phyloP scores from a whole-genome alignment of 2,113 vertebrate species.

The Cygnus atratus region DNA sequence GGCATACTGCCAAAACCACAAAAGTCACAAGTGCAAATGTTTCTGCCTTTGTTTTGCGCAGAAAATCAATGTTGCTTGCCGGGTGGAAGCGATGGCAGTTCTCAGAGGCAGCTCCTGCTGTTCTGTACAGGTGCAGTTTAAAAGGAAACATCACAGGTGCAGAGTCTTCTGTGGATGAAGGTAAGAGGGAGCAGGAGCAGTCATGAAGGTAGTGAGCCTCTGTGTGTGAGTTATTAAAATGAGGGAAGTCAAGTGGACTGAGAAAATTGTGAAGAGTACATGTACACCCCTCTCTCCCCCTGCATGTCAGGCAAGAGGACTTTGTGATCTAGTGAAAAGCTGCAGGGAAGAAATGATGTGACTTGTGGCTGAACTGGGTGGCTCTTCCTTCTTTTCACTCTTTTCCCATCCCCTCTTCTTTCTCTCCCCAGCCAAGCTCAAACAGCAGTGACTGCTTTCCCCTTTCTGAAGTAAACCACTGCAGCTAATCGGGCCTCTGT shows the following conservation, averaged over 20 bases:
- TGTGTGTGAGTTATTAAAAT: background rate
- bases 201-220: background rate
- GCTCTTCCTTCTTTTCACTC: background rate
- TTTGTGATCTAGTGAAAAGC: background rate
- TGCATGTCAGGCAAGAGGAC: background rate
- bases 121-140: background rate
- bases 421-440: background rate
- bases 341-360: background rate
- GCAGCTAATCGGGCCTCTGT: background rate
- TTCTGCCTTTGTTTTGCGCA: background rate
- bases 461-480: background rate
- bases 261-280: background rate
- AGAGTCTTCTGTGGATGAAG: background rate
- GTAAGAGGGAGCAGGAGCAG: background rate
- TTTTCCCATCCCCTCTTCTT: rapidly evolving
- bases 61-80: background rate
- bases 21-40: background rate
- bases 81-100: background rate
- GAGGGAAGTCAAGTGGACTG: background rate
- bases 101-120: background rate
- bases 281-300: rapidly evolving
- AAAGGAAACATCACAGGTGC: background rate
- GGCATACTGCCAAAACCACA: background rate
- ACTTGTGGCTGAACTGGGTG: background rate
- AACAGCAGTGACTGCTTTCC: background rate